Percentiles rank a stretch among this genome's conserved stretches.
Evolutionary conservation across 2,888 invertebrate genomes (phyloP).

Genomic region (Therioaphis trifolii): DNA sequence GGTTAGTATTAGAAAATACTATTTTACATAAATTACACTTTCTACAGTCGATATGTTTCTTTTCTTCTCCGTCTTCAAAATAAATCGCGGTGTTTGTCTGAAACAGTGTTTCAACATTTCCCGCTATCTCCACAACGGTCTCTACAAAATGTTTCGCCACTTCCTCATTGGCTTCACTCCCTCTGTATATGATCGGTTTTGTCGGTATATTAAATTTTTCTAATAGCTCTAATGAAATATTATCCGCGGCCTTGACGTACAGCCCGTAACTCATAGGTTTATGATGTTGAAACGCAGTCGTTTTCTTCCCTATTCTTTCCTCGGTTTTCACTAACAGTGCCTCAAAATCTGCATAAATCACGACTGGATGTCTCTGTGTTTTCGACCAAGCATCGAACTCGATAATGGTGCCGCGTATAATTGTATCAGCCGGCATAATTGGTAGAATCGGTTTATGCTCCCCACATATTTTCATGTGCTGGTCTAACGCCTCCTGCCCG

Average conservation of each 20-base stretch:
- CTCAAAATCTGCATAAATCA: conserved; percentile 16
- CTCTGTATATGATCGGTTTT: too few relatives aligned
- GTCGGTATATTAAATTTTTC: not conserved
- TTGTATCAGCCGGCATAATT: not conserved
- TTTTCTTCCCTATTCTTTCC: not conserved
- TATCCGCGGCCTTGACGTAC: not conserved
- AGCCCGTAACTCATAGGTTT: not conserved
- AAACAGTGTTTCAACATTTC: too few relatives aligned
- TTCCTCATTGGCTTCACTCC: too few relatives aligned
- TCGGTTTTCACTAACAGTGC: not conserved
- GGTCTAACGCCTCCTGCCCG: not conserved
- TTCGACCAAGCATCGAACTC: not conserved
- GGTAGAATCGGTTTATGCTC: not conserved
- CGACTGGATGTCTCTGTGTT: not conserved
- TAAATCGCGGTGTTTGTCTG: too few relatives aligned
- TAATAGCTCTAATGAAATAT: not conserved
- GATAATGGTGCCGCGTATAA: not conserved
- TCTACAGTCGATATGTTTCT: too few relatives aligned
- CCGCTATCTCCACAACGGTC: too few relatives aligned
- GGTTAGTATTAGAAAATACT: too few relatives aligned
- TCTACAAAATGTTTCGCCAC: too few relatives aligned
- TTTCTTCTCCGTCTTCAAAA: too few relatives aligned
- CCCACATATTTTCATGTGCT: not conserved
- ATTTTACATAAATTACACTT: too few relatives aligned
- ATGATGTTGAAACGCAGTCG: not conserved